phyloP scores from a whole-genome alignment of 2,113 vertebrate genomes.

The Oreochromis aureus region DNA sequence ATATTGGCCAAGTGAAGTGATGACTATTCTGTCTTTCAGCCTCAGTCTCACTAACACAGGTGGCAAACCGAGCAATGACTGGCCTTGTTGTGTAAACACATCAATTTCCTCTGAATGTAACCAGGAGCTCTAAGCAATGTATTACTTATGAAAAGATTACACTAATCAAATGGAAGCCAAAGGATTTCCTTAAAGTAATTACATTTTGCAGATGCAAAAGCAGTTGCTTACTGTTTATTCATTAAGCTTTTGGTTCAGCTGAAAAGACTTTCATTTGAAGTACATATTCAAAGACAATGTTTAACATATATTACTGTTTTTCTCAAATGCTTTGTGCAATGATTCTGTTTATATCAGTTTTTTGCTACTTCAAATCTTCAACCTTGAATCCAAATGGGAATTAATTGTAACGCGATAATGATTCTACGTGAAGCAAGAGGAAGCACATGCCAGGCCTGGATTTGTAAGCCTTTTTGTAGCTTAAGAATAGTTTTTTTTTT shows the following conservation, averaged over 20 bases:
- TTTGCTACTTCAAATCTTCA: neutral
- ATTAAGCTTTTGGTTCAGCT: neutral
- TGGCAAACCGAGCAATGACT: neutral
- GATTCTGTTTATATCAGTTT: neutral
- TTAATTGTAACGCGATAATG: neutral
- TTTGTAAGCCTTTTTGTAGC: neutral
- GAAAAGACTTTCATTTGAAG: neutral
- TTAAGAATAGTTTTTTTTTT: neutral
- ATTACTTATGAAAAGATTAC: neutral
- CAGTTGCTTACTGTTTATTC: neutral
- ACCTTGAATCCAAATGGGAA: neutral
- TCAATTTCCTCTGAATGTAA: neutral
- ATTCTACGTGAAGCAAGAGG: neutral
- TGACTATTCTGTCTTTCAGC: neutral
- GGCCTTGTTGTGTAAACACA: neutral
- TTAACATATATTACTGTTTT: neutral
- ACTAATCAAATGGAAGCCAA: neutral
- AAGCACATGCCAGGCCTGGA: neutral
- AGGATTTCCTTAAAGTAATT: neutral
- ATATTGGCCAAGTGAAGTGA: neutral
- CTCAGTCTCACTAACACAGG: neutral
- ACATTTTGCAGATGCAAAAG: neutral
- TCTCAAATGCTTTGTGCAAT: neutral
- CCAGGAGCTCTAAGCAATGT: neutral
- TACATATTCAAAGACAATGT: neutral